phyloP scores from a whole-genome alignment of 2,797 vertebrate genomes.

The Trachops cirrhosus region DNA sequence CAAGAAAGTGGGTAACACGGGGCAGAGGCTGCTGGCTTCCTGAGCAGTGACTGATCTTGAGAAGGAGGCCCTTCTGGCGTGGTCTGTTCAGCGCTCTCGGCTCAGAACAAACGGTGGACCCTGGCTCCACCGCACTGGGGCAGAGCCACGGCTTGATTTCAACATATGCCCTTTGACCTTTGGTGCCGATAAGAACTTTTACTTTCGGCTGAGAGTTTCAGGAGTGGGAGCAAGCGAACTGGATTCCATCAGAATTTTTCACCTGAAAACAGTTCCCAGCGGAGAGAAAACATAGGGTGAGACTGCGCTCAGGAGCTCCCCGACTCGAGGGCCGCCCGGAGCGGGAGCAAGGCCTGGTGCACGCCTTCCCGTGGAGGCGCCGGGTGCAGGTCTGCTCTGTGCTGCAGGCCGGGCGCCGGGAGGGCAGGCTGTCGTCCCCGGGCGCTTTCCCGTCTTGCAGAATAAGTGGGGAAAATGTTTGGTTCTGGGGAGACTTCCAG shows the following conservation, averaged over 20 bases:
- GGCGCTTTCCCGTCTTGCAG: neutral
- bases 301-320: neutral
- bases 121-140: neutral
- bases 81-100: neutral
- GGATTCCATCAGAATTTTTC: neutral
- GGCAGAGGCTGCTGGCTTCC: neutral
- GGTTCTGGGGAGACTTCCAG: neutral
- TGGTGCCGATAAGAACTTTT: slow-evolving; percentile 16
- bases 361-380: neutral
- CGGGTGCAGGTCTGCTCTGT: neutral
- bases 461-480: neutral
- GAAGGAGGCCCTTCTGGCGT: neutral
- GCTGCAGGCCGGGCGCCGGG: neutral
- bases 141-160: neutral
- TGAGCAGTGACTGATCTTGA: neutral
- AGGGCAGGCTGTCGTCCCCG: neutral
- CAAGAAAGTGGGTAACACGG: neutral
- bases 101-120: neutral
- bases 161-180: slow-evolving; percentile 40
- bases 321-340: no score
- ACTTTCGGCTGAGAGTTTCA: neutral
- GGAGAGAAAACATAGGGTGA: neutral
- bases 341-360: neutral
- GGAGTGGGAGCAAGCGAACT: neutral
- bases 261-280: neutral